These are phyloP conservation scores for Catocala sponsa DNA, from an alignment of 2,888 invertebrate genomes.

Conservation along the genomic window DNA sequence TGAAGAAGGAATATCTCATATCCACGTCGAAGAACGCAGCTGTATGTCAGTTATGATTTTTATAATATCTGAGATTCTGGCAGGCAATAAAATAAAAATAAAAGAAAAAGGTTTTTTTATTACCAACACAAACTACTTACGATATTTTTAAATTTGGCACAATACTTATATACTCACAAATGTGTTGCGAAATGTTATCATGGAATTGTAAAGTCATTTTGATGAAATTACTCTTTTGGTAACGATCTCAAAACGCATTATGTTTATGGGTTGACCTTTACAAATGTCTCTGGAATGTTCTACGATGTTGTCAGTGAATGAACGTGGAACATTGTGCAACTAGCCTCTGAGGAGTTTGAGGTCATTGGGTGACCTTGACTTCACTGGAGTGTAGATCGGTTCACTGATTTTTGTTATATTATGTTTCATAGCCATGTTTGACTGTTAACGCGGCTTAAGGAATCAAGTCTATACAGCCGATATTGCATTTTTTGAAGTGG, in stretches of 20 bases:
- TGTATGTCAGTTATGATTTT: too few species aligned
- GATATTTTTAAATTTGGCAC: too few species aligned
- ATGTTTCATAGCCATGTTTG: neutral
- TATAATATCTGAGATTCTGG: too few species aligned
- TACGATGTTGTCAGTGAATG: constrained; percentile 24
- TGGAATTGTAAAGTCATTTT: neutral
- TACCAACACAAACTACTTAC: too few species aligned
- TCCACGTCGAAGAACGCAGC: too few species aligned
- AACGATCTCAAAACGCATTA: constrained; percentile 1
- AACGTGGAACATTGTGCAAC: constrained; percentile 27
- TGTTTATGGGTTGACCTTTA: constrained; percentile 31
- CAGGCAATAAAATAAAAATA: too few species aligned
- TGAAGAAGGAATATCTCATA: too few species aligned
- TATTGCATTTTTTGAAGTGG: too few species aligned
- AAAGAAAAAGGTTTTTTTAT: too few species aligned
- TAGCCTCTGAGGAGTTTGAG: constrained; percentile 16
- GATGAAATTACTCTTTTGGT: constrained; percentile 7
- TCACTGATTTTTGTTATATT: neutral
- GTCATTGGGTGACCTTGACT: constrained; percentile 25
- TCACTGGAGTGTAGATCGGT: neutral
- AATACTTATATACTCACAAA: too few species aligned
- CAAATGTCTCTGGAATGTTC: constrained; percentile 32
- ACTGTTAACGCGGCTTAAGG: too few species aligned
- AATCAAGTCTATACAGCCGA: too few species aligned
- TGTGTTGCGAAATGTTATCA: neutral